phyloP scores from a whole-genome alignment of 2,113 vertebrate species.

The rabbit (Oryctolagus cuniculus) region mOryCun1.1 NC_091442.1:87715501-87716000 shows the following conservation, averaged over 20 bases:
- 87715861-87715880: neutral
- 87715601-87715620: neutral
- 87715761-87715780: neutral
- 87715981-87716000: neutral
- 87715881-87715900: conserved; percentile 33
- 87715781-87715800: conserved; percentile 17
- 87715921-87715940: conserved; percentile 12
- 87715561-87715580: neutral
- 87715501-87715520: neutral
- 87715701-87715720: neutral
- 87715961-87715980: conserved; percentile 37
- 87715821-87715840: neutral
- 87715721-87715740: neutral
- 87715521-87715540: neutral
- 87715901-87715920: neutral
- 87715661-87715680: neutral
- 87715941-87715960: neutral
- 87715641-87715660: neutral
- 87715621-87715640: neutral
- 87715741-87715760: neutral
- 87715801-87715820: neutral
- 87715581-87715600: neutral
- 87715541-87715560: neutral
- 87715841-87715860: neutral
- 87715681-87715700: neutral